These are phyloP conservation scores for Boleophthalmus pectinirostris DNA, from an alignment of 2,113 vertebrate species.

Conservation along the genomic window DNA sequence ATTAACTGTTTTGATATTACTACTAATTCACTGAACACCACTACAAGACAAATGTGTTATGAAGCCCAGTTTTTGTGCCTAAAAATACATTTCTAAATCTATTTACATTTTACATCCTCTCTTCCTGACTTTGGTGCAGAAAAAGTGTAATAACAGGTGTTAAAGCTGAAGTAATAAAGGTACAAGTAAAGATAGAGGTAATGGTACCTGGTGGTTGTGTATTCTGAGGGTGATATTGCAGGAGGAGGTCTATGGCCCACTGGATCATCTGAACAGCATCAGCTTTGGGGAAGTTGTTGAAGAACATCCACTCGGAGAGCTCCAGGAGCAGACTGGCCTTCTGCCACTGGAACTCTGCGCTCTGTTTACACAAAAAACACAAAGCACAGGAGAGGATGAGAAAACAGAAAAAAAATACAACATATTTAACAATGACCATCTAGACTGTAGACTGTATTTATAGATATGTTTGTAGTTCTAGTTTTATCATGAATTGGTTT, in stretches of 20 bases:
- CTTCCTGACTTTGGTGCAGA: not conserved
- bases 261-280: conserved; percentile 75
- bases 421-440: too few species aligned
- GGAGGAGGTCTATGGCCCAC: conserved; percentile 81
- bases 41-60: too few species aligned
- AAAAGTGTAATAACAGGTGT: not conserved
- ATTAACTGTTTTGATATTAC: too few species aligned
- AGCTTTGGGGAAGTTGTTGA: conserved; percentile 76
- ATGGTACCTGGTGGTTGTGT: conserved; percentile 26
- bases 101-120: not conserved
- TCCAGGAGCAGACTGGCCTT: conserved; percentile 82
- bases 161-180: too few species aligned
- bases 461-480: not conserved
- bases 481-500: not conserved
- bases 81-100: too few species aligned
- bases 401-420: not conserved
- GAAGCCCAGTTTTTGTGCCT: too few species aligned
- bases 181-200: not conserved
- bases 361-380: conserved; percentile 65
- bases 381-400: conserved; percentile 2
- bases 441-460: too few species aligned
- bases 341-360: conserved; percentile 75
- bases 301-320: conserved; percentile 84
- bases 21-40: too few species aligned
- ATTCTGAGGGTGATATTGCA: conserved; percentile 55